Conservation (phyloP, 2,888 invertebrate species). For the Andrena bucephala region DNA sequence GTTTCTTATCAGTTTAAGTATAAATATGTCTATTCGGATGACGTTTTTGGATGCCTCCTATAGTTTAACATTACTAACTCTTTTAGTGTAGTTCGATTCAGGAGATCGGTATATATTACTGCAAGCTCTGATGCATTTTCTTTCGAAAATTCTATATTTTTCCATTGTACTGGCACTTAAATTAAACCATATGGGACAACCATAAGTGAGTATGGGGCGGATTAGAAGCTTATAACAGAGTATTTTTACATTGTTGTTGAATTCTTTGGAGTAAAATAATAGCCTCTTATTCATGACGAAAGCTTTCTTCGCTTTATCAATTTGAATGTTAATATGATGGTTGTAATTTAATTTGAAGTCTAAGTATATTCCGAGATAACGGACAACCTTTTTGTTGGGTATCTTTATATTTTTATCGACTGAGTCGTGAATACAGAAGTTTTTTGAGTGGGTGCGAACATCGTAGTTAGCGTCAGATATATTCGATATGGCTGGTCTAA, state of each 20-base stretch:
- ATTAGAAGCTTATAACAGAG: constrained; percentile 7
- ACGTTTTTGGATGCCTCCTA: no score
- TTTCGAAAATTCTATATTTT: no score
- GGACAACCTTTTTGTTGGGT: not conserved
- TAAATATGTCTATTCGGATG: no score
- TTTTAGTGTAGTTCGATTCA: no score
- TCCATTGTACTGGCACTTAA: not conserved
- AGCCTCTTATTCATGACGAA: not conserved
- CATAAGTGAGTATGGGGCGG: constrained; percentile 22
- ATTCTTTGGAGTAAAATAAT: constrained; percentile 10
- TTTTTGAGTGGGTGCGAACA: constrained; percentile 1
- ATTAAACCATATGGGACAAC: constrained; percentile 45
- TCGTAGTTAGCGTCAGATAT: constrained; percentile 8
- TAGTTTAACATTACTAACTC: no score
- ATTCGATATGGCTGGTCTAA: not conserved
- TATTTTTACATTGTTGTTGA: not conserved
- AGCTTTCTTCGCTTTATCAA: constrained; percentile 16
- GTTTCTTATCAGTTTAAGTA: no score
- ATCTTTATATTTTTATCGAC: not conserved
- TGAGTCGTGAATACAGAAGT: not conserved
- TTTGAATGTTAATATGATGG: not conserved
- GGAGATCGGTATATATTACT: no score
- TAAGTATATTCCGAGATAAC: constrained; percentile 4
- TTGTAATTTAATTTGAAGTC: constrained; percentile 18
- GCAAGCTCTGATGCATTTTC: no score